Conservation (phyloP, 2,797 vertebrate species). For the Fringilla coelebs region DNA sequence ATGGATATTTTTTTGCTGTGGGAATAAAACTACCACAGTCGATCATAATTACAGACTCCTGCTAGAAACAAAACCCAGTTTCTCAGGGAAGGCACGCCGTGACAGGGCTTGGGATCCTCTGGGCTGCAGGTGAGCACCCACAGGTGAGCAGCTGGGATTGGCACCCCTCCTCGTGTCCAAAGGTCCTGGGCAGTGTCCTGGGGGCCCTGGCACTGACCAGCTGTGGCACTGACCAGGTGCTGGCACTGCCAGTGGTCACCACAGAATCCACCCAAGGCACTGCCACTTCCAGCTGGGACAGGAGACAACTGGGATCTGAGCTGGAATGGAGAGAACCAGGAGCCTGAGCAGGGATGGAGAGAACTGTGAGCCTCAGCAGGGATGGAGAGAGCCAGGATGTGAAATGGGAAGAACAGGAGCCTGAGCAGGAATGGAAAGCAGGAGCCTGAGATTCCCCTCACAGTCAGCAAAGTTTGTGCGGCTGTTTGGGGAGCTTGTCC, state of each 20-base stretch:
- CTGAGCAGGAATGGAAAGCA: no score
- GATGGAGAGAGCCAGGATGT: background rate
- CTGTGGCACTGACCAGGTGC: background rate
- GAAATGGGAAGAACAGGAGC: no score
- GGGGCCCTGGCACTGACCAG: background rate
- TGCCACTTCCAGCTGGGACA: fast-evolving
- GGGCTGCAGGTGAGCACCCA: background rate
- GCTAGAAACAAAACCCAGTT: background rate
- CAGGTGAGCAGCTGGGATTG: background rate
- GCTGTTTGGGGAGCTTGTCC: background rate
- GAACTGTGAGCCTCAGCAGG: background rate
- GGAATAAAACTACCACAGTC: background rate
- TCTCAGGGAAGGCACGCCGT: fast-evolving
- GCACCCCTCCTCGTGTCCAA: fast-evolving
- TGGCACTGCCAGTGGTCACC: fast-evolving
- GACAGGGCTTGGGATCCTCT: fast-evolving
- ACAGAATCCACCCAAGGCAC: fast-evolving
- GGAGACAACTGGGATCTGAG: background rate
- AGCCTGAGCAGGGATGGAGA: background rate
- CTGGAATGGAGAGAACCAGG: background rate
- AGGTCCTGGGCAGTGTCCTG: background rate
- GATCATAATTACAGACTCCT: background rate
- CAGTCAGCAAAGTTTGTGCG: fast-evolving
- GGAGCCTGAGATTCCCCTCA: background rate
- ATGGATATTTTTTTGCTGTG: background rate